These are phyloP conservation scores for Rhagium mordax DNA, from an alignment of 2,888 invertebrate species.

Conservation along the genomic window DNA sequence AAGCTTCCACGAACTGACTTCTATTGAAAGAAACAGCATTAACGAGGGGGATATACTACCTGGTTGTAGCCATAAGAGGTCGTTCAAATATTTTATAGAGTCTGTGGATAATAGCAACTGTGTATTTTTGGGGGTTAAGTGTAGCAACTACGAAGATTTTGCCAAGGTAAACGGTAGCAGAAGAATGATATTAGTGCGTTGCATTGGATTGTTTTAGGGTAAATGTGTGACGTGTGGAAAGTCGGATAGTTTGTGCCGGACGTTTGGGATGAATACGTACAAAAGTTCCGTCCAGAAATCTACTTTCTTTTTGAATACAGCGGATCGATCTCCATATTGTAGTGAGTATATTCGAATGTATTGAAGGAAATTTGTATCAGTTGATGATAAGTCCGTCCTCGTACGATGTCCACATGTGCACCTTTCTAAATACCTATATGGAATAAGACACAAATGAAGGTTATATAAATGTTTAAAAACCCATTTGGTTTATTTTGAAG, in stretches of 20 bases:
- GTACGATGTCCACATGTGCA: too few species aligned
- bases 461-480: too few species aligned
- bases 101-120: slow-evolving; percentile 63
- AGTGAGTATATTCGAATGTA: too few species aligned
- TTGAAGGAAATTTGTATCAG: too few species aligned
- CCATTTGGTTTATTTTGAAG: too few species aligned
- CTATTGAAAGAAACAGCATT: slow-evolving; percentile 59
- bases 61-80: slow-evolving; percentile 69
- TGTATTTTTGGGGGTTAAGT: slow-evolving; percentile 65
- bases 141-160: slow-evolving; percentile 62
- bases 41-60: slow-evolving; percentile 65
- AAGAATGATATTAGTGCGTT: not conserved
- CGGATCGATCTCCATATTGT: slow-evolving; percentile 62
- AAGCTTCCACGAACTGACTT: slow-evolving; percentile 55
- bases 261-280: slow-evolving; percentile 62
- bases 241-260: slow-evolving; percentile 58
- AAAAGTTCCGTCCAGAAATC: slow-evolving; percentile 51
- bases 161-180: slow-evolving; percentile 50
- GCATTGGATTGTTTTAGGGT: slow-evolving; percentile 56
- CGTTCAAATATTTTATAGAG: slow-evolving; percentile 69
- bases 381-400: too few species aligned
- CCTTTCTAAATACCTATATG: too few species aligned
- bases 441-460: too few species aligned
- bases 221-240: slow-evolving; percentile 59
- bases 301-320: slow-evolving; percentile 65